Percentiles rank a stretch among this genome's conserved stretches.
Conservation (phyloP, 2,797 vertebrate genomes). For the Micropoecilia bifurca region DNA sequence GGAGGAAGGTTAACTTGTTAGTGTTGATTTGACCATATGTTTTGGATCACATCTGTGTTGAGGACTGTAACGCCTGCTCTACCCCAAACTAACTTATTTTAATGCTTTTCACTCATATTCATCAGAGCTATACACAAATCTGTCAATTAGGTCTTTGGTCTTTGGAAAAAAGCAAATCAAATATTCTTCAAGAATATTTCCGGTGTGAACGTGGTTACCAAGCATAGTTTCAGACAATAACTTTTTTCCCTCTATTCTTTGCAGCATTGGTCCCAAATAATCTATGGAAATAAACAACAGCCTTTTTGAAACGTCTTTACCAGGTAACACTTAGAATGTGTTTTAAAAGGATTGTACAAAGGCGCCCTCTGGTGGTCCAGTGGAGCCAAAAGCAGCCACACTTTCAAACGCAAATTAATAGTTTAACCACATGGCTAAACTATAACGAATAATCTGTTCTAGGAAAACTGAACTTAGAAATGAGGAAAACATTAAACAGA, state of each 20-base stretch:
- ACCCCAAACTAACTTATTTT: not conserved
- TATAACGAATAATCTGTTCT: not conserved
- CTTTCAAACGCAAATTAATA: not conserved
- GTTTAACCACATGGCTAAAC: not conserved
- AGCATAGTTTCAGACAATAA: not conserved
- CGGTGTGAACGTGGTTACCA: not conserved
- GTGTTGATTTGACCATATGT: no score
- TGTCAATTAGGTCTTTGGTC: not conserved
- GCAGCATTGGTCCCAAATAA: not conserved
- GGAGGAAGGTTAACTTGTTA: no score
- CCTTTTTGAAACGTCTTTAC: not conserved
- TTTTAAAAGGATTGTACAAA: not conserved
- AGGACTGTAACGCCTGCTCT: not conserved
- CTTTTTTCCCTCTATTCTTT: not conserved
- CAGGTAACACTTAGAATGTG: not conserved
- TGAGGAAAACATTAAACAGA: not conserved
- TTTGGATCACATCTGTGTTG: not conserved
- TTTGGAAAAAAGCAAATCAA: not conserved
- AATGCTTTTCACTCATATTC: not conserved
- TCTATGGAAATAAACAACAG: not conserved
- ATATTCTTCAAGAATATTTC: not conserved
- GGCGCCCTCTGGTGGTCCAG: conserved; percentile 57
- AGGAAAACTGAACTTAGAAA: not conserved
- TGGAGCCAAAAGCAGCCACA: not conserved
- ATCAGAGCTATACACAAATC: not conserved